These are phyloP conservation scores for Callocephalon fimbriatum DNA, from an alignment of 2,113 vertebrate species.

Conservation along the genomic window DNA sequence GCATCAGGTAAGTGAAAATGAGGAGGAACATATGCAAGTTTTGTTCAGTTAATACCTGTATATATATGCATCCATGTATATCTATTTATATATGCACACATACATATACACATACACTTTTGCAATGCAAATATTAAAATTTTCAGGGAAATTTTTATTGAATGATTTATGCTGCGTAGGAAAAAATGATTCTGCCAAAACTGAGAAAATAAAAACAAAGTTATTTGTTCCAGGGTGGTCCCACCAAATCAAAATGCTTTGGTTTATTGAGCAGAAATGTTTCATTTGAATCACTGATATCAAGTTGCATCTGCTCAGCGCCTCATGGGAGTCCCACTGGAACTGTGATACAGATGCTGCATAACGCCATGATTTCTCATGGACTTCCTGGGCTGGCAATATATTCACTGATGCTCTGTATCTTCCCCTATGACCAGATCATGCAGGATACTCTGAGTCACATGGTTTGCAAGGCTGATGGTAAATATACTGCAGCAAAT, in stretches of 20 bases:
- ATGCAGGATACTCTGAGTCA: neutral
- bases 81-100: neutral
- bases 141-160: neutral
- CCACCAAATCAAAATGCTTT: conserved; percentile 19
- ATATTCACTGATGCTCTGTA: neutral
- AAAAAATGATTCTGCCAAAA: neutral
- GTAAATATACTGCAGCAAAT: neutral
- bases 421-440: neutral
- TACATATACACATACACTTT: neutral
- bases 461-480: neutral
- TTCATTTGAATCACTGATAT: conserved; percentile 47
- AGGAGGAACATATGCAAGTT: neutral
- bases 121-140: neutral
- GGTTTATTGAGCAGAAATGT: conserved; percentile 33
- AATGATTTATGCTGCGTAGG: neutral
- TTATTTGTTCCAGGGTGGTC: conserved; percentile 9
- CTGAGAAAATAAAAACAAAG: neutral
- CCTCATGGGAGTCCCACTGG: neutral
- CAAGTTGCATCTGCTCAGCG: conserved; percentile 40
- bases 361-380: neutral
- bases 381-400: neutral
- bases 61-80: too few relatives aligned
- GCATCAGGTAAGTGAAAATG: neutral
- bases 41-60: neutral
- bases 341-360: conserved; percentile 29